Conservation (phyloP, 2,113 vertebrate genomes). For the Ophiodon elongatus region DNA sequence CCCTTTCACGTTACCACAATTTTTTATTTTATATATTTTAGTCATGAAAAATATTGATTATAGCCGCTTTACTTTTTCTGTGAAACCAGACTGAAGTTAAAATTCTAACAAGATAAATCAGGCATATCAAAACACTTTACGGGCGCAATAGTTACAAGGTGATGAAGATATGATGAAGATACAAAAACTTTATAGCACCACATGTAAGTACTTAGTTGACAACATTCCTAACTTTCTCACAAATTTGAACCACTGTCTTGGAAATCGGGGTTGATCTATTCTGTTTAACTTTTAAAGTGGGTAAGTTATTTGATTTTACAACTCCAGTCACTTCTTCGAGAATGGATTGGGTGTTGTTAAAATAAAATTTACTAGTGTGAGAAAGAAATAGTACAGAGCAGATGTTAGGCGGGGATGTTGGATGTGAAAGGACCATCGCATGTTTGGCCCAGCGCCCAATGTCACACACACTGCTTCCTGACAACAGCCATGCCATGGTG, state of each 20-base stretch:
- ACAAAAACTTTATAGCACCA: not conserved
- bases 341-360: conserved; percentile 46
- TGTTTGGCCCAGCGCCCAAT: conserved; percentile 75
- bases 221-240: not conserved
- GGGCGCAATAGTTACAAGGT: not conserved
- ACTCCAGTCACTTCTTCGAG: not conserved
- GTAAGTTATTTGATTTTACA: not conserved
- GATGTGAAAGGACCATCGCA: conserved; percentile 60
- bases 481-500: conserved; percentile 78
- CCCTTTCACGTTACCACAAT: conserved; percentile 4
- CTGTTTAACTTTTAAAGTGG: conserved; percentile 27
- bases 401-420: conserved; percentile 71
- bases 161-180: not conserved
- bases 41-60: not conserved
- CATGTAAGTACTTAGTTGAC: not conserved
- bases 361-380: conserved; percentile 58
- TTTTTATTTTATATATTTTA: not conserved
- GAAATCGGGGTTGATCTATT: not conserved
- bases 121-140: not conserved
- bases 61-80: not conserved
- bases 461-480: conserved; percentile 82
- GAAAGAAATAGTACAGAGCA: conserved; percentile 62
- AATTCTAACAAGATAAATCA: not conserved
- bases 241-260: not conserved
- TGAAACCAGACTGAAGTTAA: not conserved